These are phyloP conservation scores for Chloroceryle inda DNA, from an alignment of 2,797 vertebrate genomes.

Conservation along the genomic window DNA sequence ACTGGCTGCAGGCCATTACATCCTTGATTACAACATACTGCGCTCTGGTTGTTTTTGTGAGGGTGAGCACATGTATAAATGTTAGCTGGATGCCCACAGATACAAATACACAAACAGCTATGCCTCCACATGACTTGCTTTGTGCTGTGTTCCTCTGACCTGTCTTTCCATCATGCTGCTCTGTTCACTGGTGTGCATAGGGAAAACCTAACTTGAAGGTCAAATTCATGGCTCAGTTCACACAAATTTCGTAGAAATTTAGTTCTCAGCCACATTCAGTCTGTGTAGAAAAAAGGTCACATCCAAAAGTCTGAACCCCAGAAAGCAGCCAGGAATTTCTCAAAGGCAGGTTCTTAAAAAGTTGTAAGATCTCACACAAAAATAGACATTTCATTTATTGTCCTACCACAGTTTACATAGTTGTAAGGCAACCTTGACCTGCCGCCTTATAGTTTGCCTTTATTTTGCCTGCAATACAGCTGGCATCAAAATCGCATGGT, in stretches of 20 bases:
- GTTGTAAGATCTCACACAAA: not conserved
- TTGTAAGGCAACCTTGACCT: not conserved
- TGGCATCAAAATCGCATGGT: not conserved
- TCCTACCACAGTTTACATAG: fast-evolving
- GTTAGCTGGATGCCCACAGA: not conserved
- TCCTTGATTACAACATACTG: not conserved
- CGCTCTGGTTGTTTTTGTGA: not conserved
- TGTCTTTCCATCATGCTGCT: not conserved
- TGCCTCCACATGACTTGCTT: not conserved
- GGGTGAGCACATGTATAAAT: fast-evolving
- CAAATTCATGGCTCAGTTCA: not conserved
- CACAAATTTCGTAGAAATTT: not conserved
- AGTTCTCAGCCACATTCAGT: not conserved
- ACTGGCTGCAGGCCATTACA: not conserved
- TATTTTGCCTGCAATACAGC: not conserved
- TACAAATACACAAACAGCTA: not conserved
- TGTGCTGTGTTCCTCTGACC: not conserved
- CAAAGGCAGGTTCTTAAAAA: not conserved
- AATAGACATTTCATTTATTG: not conserved
- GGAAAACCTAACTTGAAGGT: not conserved
- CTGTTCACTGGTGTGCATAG: not conserved
- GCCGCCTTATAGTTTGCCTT: not conserved
- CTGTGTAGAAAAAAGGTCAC: not conserved
- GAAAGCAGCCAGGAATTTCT: not conserved
- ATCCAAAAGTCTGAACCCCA: not conserved